Conservation (phyloP, 2,797 vertebrate species). For the Acridotheres tristis region DNA sequence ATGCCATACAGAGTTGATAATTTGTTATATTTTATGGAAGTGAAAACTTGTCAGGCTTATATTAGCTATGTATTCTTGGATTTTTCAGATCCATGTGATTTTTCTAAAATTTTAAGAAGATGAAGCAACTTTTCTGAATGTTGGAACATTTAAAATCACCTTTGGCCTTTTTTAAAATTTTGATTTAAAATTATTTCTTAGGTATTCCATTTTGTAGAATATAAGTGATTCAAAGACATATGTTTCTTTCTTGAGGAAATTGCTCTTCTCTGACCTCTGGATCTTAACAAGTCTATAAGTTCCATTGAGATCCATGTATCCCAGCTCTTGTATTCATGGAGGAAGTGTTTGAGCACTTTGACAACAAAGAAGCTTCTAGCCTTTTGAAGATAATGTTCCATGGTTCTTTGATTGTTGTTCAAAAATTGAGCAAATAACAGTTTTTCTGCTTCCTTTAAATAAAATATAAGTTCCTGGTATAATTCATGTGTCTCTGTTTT, state of each 20-base stretch:
- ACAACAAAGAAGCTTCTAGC: not conserved
- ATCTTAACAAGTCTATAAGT: not conserved
- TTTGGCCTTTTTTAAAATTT: not conserved
- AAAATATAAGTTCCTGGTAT: not conserved
- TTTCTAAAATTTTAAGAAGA: not conserved
- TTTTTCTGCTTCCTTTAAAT: not conserved
- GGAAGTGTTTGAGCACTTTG: not conserved
- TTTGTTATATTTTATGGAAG: not conserved
- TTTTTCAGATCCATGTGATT: not conserved
- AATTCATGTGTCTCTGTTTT: conserved; percentile 52
- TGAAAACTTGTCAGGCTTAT: not conserved
- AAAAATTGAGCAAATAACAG: not conserved
- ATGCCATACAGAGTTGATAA: not conserved
- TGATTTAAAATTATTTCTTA: not conserved
- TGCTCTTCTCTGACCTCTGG: not conserved
- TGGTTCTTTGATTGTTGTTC: not conserved
- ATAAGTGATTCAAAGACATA: not conserved
- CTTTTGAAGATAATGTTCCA: not conserved
- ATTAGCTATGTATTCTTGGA: not conserved
- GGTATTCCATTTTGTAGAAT: not conserved
- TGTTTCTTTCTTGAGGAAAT: not conserved
- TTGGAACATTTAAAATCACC: not conserved
- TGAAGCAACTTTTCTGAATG: not conserved
- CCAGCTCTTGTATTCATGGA: not conserved
- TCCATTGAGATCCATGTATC: not conserved